Evolutionary conservation across 64 coral and sea anemone genomes (phyloP).

Genomic region (Cladopsammia gracilis): DNA sequence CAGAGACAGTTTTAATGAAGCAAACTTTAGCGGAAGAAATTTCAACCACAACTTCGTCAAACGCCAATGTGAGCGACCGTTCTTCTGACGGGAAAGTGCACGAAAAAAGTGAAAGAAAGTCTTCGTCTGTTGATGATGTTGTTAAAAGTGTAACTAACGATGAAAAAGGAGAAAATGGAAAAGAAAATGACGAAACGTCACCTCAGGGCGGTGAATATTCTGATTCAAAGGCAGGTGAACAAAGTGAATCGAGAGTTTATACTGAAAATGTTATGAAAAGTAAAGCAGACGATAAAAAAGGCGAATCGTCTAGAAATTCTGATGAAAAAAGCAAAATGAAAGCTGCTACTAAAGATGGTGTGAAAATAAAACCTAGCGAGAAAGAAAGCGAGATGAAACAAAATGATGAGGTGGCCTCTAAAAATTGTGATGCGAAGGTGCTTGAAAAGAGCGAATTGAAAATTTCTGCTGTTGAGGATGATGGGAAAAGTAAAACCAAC

Average conservation of each 20-base stretch:
- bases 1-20: background rate
- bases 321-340: background rate
- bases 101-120: background rate
- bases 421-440: background rate
- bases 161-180: too few species aligned
- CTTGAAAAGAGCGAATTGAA: background rate
- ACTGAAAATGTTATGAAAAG: background rate
- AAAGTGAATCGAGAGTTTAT: background rate
- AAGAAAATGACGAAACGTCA: too few species aligned
- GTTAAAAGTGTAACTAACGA: background rate
- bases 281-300: background rate
- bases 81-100: background rate
- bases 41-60: background rate
- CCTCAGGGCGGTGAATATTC: background rate
- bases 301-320: background rate
- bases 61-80: background rate
- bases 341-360: background rate
- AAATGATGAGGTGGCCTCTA: too few species aligned
- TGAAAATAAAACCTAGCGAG: background rate
- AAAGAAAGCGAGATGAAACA: background rate
- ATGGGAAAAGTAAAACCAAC: background rate
- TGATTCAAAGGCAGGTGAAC: background rate
- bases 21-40: constrained; percentile 1
- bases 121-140: background rate
- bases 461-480: constrained; percentile 1